phyloP scores from a whole-genome alignment of 2,888 invertebrate genomes.

The Caradrina kadenii region DNA sequence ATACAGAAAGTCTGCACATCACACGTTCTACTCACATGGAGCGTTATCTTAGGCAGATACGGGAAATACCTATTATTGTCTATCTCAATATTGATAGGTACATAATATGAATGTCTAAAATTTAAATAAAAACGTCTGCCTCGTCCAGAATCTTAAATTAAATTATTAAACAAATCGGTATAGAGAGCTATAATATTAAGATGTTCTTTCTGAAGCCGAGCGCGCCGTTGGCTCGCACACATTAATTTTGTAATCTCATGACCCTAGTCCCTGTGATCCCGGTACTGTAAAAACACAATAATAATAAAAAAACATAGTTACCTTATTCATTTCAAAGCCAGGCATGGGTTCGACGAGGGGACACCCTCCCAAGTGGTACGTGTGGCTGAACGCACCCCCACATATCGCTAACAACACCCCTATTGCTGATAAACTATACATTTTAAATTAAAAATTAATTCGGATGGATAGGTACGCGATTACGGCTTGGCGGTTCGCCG shows the following conservation, averaged over 20 bases:
- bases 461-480: constrained; percentile 14
- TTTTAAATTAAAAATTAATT: constrained; percentile 54
- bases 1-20: constrained; percentile 7
- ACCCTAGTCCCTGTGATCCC: constrained; percentile 23
- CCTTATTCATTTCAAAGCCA: constrained; percentile 94
- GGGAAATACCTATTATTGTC: not conserved
- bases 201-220: constrained; percentile 4
- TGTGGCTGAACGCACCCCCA: constrained; percentile 88
- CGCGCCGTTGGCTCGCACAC: not conserved
- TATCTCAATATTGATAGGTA: constrained; percentile 10
- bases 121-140: not conserved
- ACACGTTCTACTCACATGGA: constrained; percentile 22
- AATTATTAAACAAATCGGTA: not conserved
- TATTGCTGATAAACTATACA: constrained; percentile 69
- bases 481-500: constrained; percentile 25
- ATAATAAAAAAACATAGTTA: constrained; percentile 11
- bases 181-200: not conserved
- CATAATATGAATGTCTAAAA: not conserved
- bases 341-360: constrained; percentile 93
- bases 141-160: not conserved
- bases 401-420: constrained; percentile 75
- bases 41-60: constrained; percentile 19
- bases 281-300: constrained; percentile 19
- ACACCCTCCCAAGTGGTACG: constrained; percentile 94
- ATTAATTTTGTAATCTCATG: constrained; percentile 14